Base-by-base conservation (phyloP, 2,113 vertebrate species). In the Pyxicephalus adspersus region DNA sequence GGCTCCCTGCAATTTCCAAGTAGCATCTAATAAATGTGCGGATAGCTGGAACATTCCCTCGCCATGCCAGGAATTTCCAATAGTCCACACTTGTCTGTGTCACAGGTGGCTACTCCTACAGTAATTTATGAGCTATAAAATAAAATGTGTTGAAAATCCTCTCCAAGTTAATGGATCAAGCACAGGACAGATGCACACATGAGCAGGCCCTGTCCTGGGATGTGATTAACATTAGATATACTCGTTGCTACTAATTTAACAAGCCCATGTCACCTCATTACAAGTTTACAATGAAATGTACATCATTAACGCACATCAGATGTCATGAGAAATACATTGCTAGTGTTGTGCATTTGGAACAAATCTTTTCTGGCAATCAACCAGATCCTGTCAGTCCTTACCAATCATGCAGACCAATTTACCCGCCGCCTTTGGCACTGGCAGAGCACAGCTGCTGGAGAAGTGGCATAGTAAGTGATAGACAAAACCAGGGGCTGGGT, bases 121-220 rank as follows among this genome's bases (percentile, higher is more conserved):
- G 19, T 65, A 58, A 51, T 80, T 80, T 60, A 80, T 61, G 8
- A 70, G 55, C 65, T 80, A 61, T 70, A 70, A 80, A 68, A 80
- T 80, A 17, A 67, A 80, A 80, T 61, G 65, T 79, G 52, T 60
- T 70, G 22, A 79, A 60, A 79, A 79, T 70, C 77, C 55, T 70
- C 45, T 64, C 77, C 55, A 61, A 67, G 31, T 23, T 70, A 70
- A 70, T 70, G 64, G 64, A 79, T 79, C 16, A 58, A 61, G 55
- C 29, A 51, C 65, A 70, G 70, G 65, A 70, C 77, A 80, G 65
- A 70, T 60, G 77, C 18, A 16, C 5, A 22, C 50, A 25, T 20
- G 22, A 52, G 50, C 4, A 15, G 38, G 18, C 15, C 57, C 8
- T 7, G 3, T n/a, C 8, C 23, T 31, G 28, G 57, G 17, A n/a